phyloP scores from a whole-genome alignment of 2,888 invertebrate species.

The Epinotia nisella region DNA sequence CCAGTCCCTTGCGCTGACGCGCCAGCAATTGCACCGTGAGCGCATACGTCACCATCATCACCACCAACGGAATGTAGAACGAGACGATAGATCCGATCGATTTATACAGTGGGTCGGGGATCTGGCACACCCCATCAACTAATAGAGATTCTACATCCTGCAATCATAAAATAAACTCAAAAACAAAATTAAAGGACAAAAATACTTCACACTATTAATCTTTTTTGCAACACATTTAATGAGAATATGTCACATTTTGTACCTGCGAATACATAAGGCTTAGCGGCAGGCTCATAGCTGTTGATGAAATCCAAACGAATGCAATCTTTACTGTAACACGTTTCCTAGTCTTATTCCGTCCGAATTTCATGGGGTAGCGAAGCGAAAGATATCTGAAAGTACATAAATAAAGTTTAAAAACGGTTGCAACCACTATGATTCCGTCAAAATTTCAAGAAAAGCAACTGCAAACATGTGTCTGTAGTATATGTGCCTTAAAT shows the following conservation, averaged over 20 bases:
- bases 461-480: neutral
- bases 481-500: neutral
- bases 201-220: neutral
- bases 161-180: constrained; percentile 53
- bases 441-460: neutral
- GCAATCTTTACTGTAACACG: constrained; percentile 95
- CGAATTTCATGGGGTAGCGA: constrained; percentile 96
- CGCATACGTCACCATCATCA: constrained; percentile 98
- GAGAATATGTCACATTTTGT: constrained; percentile 52
- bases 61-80: constrained; percentile 97
- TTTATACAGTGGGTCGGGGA: constrained; percentile 95
- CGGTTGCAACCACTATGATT: neutral
- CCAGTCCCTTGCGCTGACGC: constrained; percentile 89
- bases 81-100: constrained; percentile 97
- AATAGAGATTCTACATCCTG: constrained; percentile 93
- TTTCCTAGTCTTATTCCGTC: constrained; percentile 93
- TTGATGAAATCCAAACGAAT: constrained; percentile 96
- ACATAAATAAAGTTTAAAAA: neutral
- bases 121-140: constrained; percentile 93
- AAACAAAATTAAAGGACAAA: neutral
- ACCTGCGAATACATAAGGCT: constrained; percentile 96
- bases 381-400: constrained; percentile 89
- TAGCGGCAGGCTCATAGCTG: constrained; percentile 95
- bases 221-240: neutral
- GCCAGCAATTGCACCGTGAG: constrained; percentile 95